Evolutionary conservation across 1,140 invertebrate species (phyloP).

Genomic region (Diachasma alloeum): DNA sequence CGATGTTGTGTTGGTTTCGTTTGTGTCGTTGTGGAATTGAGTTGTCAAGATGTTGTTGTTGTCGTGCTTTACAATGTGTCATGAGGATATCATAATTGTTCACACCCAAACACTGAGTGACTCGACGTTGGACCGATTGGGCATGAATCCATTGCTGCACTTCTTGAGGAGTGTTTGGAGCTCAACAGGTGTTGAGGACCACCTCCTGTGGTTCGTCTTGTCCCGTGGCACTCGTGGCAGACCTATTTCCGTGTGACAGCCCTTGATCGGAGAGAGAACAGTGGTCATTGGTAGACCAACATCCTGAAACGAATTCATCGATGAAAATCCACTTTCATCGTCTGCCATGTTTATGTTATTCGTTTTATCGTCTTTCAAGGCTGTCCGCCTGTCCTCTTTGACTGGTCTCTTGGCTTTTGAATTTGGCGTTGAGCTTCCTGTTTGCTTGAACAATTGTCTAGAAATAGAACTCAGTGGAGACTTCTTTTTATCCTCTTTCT

Average conservation of each 20-base stretch:
- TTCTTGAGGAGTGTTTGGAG: slow-evolving; percentile 53
- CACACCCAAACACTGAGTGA: slow-evolving; percentile 63
- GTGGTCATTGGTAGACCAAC: slow-evolving; percentile 70
- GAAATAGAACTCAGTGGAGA: background rate
- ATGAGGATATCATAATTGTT: too few relatives aligned
- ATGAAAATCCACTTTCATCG: slow-evolving; percentile 84
- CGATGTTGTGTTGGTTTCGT: background rate
- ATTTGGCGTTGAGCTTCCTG: slow-evolving; percentile 32
- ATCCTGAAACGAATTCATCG: slow-evolving; percentile 83
- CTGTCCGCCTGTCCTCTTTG: slow-evolving; percentile 26
- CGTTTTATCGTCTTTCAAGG: slow-evolving; percentile 54
- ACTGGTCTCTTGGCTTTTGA: slow-evolving; percentile 11
- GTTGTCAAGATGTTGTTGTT: background rate
- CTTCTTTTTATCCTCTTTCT: background rate
- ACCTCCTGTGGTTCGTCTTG: slow-evolving; percentile 55
- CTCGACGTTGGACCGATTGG: slow-evolving; percentile 45
- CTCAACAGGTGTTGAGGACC: slow-evolving; percentile 61
- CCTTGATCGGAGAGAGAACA: slow-evolving; percentile 39
- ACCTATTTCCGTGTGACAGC: slow-evolving; percentile 59
- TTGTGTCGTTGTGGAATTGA: background rate
- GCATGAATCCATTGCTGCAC: slow-evolving; percentile 51
- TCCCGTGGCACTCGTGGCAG: slow-evolving; percentile 55
- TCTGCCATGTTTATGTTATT: slow-evolving; percentile 70
- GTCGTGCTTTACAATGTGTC: background rate
- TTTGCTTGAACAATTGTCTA: slow-evolving; percentile 11